Evolutionary conservation across 2,888 invertebrate species (phyloP).

Genomic region (Drosophila antonietae): DNA sequence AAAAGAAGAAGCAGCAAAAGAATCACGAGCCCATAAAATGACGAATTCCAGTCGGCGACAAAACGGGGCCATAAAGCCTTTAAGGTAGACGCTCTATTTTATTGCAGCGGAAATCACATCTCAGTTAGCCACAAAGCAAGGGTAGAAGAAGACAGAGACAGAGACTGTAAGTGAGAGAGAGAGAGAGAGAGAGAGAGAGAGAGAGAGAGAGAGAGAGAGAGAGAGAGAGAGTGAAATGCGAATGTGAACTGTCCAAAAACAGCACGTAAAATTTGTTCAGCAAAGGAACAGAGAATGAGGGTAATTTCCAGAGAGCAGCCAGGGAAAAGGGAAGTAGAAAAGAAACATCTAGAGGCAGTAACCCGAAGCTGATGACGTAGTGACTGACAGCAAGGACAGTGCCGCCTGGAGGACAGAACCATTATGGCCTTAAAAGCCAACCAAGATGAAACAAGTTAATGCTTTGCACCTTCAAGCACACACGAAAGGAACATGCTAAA

Average conservation of each 20-base stretch:
- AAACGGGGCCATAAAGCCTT: slow-evolving; percentile 68
- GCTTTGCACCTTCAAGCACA: slow-evolving; percentile 13
- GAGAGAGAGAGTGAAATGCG: neutral
- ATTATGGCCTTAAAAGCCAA: slow-evolving; percentile 53
- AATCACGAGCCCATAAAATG: slow-evolving; percentile 63
- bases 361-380: slow-evolving; percentile 51
- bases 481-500: slow-evolving; percentile 4
- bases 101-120: slow-evolving; percentile 75
- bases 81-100: slow-evolving; percentile 75
- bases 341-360: slow-evolving; percentile 48
- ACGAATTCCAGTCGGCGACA: slow-evolving; percentile 59
- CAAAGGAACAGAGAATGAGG: slow-evolving; percentile 33
- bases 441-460: slow-evolving; percentile 51
- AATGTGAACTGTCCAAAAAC: slow-evolving; percentile 20
- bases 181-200: neutral
- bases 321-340: neutral
- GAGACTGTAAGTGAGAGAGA: neutral
- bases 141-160: slow-evolving; percentile 1
- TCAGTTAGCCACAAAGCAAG: slow-evolving; percentile 32
- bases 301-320: slow-evolving; percentile 45
- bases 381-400: slow-evolving; percentile 50
- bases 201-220: neutral
- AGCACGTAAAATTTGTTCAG: slow-evolving; percentile 71
- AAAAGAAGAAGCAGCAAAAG: slow-evolving; percentile 29
- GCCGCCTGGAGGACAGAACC: slow-evolving; percentile 13